These are phyloP conservation scores for Haemorhous mexicanus DNA, from an alignment of 2,113 vertebrate genomes.

Conservation along the genomic window DNA sequence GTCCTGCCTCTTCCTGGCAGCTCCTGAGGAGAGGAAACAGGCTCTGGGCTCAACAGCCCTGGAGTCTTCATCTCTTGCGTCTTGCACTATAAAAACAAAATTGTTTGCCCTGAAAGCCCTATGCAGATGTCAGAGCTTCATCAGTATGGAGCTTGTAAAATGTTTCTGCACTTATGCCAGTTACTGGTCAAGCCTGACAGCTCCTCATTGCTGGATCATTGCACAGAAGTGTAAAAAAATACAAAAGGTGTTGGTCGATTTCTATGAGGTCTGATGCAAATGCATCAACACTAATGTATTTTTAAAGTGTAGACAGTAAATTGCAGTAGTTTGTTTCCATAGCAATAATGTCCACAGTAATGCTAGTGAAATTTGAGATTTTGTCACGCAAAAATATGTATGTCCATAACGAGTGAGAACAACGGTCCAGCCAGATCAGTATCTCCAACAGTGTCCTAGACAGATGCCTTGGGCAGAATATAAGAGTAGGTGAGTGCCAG, in stretches of 20 bases:
- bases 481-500: neutral
- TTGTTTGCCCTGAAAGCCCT: neutral
- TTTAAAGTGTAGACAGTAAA: neutral
- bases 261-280: neutral
- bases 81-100: neutral
- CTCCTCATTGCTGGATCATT: conserved; percentile 1
- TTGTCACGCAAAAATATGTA: neutral
- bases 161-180: neutral
- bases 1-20: neutral
- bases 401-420: neutral
- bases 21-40: neutral
- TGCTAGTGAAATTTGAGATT: neutral
- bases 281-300: neutral
- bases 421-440: neutral
- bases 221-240: conserved; percentile 4
- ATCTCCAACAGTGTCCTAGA: neutral
- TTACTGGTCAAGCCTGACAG: conserved; percentile 5
- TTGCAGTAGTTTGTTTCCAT: conserved; percentile 18
- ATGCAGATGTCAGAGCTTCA: neutral
- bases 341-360: neutral
- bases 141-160: neutral
- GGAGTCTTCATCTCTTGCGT: neutral
- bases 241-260: neutral
- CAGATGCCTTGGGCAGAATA: neutral
- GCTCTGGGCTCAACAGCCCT: neutral